Evolutionary conservation across 2,888 invertebrate genomes (phyloP).

Genomic region (Allygus modestus): DNA sequence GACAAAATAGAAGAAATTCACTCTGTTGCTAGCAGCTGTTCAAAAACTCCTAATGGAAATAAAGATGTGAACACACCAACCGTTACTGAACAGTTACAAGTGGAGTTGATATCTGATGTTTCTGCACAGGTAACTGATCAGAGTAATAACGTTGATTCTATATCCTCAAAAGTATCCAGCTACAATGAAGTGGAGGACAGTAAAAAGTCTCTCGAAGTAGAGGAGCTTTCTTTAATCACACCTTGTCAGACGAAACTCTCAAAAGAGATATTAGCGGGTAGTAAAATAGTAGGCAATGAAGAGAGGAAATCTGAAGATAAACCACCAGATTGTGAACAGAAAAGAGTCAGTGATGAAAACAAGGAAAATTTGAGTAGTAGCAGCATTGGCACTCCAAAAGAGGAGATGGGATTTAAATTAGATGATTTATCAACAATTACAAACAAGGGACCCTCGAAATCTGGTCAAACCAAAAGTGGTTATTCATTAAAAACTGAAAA

Average conservation of each 20-base stretch:
- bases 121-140: not conserved
- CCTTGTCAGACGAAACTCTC: too few relatives aligned
- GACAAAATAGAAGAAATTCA: not conserved
- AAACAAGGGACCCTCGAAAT: not conserved
- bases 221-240: too few relatives aligned
- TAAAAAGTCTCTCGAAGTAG: too few relatives aligned
- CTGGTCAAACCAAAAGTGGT: not conserved
- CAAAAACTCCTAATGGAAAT: not conserved
- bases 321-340: not conserved
- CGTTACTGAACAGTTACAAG: not conserved
- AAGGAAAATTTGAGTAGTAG: not conserved
- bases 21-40: not conserved
- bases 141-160: not conserved
- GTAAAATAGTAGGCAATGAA: too few relatives aligned
- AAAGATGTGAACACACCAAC: not conserved
- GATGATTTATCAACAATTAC: not conserved
- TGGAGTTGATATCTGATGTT: not conserved
- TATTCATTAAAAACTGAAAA: not conserved
- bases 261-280: too few relatives aligned
- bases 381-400: not conserved
- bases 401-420: not conserved
- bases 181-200: too few relatives aligned
- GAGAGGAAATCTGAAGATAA: not conserved
- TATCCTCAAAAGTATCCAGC: not conserved
- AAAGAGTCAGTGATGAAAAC: not conserved